Evolutionary conservation across 2,888 invertebrate species (phyloP), one percentile per base, ranked within the genome.

Genomic region (Brenthis ino): DNA sequence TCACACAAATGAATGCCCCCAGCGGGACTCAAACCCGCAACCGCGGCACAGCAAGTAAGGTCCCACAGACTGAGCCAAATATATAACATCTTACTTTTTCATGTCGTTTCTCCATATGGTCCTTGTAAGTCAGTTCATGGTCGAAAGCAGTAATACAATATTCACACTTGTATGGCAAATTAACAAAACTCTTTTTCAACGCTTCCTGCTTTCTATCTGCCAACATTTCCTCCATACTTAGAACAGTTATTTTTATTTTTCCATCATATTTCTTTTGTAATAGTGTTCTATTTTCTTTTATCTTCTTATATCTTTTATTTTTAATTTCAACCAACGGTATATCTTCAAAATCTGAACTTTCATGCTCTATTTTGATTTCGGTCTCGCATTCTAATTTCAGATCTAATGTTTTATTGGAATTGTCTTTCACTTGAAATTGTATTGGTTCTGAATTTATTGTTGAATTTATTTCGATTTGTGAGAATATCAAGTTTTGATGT

Each of bases 121-220:
- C 83, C 2, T 82, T 76, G 54, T 86, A 76, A 0, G 82, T 87
- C 6, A 77, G 53, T 33, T 90, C 88, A 56, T 87, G 85, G 20
- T 90, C 89, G 43, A 89, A 91, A 0, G 86, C 90, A 0, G 82
- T 80, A 0, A 91, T 80, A 65, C 91, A 91, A 11, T 74, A 75
- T 2, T 85, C 83, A 73, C 91, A 91, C 72, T 86, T 88, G 53
- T 76, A 88, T 0, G 88, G 87, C 12, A 90, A 75, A 37, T 82
- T 87, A 48, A 87, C 57, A 71, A 85, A 91, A 0, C 78, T 77
- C 8, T 79, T 79, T 2, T 80, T 86, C 0, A 67, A 74, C 0
- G 81, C 77, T 5, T 87, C 81, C 0, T 67, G 73, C 0, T 79
- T 77, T 16, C 91, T 81, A 33, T 90, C 89, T 11, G 77, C 74